Conservation (phyloP, 1,140 invertebrate genomes). For the Melitaea cinxia region DNA sequence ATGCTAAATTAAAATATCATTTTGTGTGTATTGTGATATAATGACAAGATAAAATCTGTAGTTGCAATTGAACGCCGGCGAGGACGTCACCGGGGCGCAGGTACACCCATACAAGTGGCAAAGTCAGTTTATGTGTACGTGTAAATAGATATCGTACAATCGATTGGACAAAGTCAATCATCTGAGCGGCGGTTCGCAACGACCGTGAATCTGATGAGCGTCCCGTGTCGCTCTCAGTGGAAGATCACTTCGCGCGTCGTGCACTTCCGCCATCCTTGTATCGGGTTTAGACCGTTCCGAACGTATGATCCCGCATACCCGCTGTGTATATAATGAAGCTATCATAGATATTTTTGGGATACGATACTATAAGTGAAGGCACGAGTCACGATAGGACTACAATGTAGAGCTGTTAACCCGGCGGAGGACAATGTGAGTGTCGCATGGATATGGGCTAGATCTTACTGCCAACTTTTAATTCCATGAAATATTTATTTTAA, state of each 20-base stretch:
- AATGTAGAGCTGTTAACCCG: slow-evolving; percentile 75
- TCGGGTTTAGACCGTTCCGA: slow-evolving; percentile 17
- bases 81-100: slow-evolving; percentile 57
- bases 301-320: slow-evolving; percentile 25
- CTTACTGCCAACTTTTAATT: slow-evolving; percentile 25
- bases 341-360: slow-evolving; percentile 44
- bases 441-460: background rate
- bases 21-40: slow-evolving; percentile 26
- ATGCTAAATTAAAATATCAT: slow-evolving; percentile 39
- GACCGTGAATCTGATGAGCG: slow-evolving; percentile 71
- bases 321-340: slow-evolving; percentile 45
- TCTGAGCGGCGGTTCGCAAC: slow-evolving; percentile 68
- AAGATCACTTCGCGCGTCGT: slow-evolving; percentile 58
- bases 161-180: slow-evolving; percentile 78
- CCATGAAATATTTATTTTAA: background rate
- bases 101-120: slow-evolving; percentile 49
- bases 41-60: slow-evolving; percentile 47
- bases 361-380: slow-evolving; percentile 49
- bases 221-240: slow-evolving; percentile 64
- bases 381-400: slow-evolving; percentile 50
- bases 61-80: slow-evolving; percentile 52
- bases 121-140: slow-evolving; percentile 50
- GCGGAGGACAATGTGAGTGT: slow-evolving; percentile 71
- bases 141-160: slow-evolving; percentile 71
- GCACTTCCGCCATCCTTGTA: slow-evolving; percentile 55